Percentiles rank a stretch among this genome's conserved stretches.
These are phyloP conservation scores for Vipera ursinii DNA, from an alignment of 2,797 vertebrate genomes.

Conservation along the genomic window DNA sequence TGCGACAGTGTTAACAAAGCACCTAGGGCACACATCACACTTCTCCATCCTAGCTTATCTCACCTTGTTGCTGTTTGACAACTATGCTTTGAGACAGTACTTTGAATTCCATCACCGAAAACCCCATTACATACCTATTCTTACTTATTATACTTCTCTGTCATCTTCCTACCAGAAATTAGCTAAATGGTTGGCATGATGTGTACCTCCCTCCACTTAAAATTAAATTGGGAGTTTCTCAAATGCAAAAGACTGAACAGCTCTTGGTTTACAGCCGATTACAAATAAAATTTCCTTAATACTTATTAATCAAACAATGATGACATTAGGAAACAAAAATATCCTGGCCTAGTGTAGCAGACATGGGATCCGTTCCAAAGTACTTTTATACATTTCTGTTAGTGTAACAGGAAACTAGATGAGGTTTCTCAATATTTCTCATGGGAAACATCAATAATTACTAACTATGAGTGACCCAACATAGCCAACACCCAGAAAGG, in stretches of 20 bases:
- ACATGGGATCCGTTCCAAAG: constrained; percentile 44
- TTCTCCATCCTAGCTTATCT: neutral
- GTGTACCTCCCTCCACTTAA: neutral
- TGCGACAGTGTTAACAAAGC: neutral
- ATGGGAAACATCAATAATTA: constrained; percentile 26
- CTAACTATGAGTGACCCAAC: constrained; percentile 52
- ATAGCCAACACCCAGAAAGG: constrained; percentile 50
- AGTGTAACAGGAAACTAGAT: constrained; percentile 56
- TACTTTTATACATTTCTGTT: constrained; percentile 23
- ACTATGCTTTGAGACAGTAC: neutral
- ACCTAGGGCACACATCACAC: neutral
- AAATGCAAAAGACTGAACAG: neutral
- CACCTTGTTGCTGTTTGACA: neutral
- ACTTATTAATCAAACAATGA: neutral
- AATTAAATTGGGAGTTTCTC: neutral
- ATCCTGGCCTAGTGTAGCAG: constrained; percentile 31
- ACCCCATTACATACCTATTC: neutral
- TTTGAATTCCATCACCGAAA: neutral
- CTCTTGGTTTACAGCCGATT: neutral
- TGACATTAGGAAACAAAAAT: constrained; percentile 45
- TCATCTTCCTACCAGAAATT: neutral
- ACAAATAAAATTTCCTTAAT: neutral
- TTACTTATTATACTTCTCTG: neutral
- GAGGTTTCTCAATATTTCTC: constrained; percentile 53
- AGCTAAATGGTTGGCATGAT: neutral